These are phyloP conservation scores for Taurulus bubalis DNA, from an alignment of 2,113 vertebrate genomes.

Conservation along the genomic window DNA sequence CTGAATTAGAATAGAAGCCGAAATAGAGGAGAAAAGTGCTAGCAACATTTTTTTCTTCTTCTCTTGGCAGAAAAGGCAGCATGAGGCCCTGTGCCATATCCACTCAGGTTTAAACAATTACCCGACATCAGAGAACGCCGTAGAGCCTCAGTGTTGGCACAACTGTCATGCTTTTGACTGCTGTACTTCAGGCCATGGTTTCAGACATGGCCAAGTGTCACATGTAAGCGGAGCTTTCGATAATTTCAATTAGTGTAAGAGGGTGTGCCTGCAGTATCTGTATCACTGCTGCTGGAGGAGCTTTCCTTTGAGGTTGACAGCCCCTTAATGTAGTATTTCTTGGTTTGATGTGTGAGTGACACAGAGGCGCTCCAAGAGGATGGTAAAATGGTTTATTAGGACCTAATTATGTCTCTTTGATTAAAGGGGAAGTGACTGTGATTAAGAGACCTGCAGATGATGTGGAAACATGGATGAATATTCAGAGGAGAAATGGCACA, in stretches of 20 bases:
- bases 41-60: constrained; percentile 63
- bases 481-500: constrained; percentile 75
- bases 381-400: constrained; percentile 85
- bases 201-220: constrained; percentile 75
- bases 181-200: constrained; percentile 66
- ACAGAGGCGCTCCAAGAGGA: constrained; percentile 76
- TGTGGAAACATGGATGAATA: constrained; percentile 83
- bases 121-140: constrained; percentile 78
- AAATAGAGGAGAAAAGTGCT: constrained; percentile 79
- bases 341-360: constrained; percentile 85
- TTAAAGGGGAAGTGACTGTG: constrained; percentile 87
- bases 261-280: constrained; percentile 78
- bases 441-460: constrained; percentile 83
- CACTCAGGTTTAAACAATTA: constrained; percentile 88
- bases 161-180: constrained; percentile 62
- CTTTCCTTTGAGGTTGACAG: constrained; percentile 79
- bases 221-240: constrained; percentile 77
- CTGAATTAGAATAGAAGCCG: constrained; percentile 78
- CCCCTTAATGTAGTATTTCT: constrained; percentile 82
- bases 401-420: constrained; percentile 85
- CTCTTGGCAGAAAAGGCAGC: constrained; percentile 73
- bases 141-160: constrained; percentile 74
- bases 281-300: constrained; percentile 73
- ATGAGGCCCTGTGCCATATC: constrained; percentile 78
- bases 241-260: constrained; percentile 84